Evolutionary conservation across 2,113 vertebrate species (phyloP).

Genomic region (Vidua chalybeata): DNA sequence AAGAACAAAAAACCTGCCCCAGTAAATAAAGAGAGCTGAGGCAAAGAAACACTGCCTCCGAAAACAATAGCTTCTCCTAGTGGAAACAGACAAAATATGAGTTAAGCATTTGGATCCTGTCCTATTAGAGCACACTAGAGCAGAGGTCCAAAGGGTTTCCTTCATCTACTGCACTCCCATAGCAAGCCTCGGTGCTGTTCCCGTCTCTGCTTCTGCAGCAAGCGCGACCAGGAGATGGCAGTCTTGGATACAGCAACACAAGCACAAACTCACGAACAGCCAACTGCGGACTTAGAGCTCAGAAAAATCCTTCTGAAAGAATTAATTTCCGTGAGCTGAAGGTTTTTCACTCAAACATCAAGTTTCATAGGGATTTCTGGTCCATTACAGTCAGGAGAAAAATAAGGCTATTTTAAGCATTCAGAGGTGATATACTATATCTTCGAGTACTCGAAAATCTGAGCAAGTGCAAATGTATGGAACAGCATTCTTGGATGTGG

Average conservation of each 20-base stretch:
- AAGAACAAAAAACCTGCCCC: neutral
- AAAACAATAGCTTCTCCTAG: neutral
- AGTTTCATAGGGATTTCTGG: neutral
- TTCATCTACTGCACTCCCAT: too few relatives aligned
- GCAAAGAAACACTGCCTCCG: neutral
- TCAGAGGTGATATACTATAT: neutral
- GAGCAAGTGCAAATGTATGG: neutral
- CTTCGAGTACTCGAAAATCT: neutral
- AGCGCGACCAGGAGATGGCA: conserved; percentile 25
- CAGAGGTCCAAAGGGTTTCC: neutral
- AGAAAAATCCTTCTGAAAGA: neutral
- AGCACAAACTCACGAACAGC: neutral
- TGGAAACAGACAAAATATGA: neutral
- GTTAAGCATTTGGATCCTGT: neutral
- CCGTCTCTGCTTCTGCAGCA: neutral
- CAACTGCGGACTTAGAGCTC: rapidly evolving
- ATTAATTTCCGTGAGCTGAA: neutral
- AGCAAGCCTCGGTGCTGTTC: rapidly evolving
- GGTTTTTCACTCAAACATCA: neutral
- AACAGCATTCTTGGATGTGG: neutral
- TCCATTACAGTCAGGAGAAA: neutral
- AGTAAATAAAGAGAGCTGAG: neutral
- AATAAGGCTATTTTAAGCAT: neutral
- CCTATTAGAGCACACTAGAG: neutral
- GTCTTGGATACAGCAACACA: neutral